A percentile compares a stretch with the other conserved stretches of the same genome.
Evolutionary conservation across 2,888 invertebrate genomes (phyloP).

Genomic region (Lomographa bimaculata): DNA sequence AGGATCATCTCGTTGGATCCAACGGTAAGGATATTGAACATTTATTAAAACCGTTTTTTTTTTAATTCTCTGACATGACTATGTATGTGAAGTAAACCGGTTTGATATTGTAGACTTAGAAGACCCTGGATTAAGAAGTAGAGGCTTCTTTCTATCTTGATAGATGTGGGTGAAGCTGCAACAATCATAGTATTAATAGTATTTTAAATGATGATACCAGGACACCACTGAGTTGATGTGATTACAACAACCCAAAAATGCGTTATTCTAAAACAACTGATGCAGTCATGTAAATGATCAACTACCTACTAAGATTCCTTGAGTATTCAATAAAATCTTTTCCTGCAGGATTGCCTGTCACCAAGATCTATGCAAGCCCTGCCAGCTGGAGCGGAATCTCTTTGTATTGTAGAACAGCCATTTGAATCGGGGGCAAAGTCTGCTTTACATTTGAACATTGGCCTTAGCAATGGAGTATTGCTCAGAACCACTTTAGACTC

Average conservation of each 20-base stretch:
- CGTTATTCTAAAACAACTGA: conserved; percentile 77
- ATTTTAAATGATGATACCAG: conserved; percentile 73
- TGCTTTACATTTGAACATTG: conserved; percentile 96
- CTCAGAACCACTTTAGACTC: conserved; percentile 97
- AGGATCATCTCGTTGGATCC: conserved; percentile 99
- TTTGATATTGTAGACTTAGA: too few species aligned
- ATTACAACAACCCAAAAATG: conserved; percentile 78
- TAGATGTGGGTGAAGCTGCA: too few species aligned
- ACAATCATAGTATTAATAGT: too few species aligned
- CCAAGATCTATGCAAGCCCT: conserved; percentile 98
- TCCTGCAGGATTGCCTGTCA: conserved; percentile 92
- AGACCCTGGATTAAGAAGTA: too few species aligned
- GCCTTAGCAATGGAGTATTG: conserved; percentile 97
- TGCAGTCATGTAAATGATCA: background rate
- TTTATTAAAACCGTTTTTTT: background rate
- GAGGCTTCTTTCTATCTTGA: too few species aligned
- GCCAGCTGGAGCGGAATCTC: conserved; percentile 97
- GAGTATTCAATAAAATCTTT: too few species aligned
- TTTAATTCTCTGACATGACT: background rate
- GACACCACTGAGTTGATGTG: conserved; percentile 79
- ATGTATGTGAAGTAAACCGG: too few species aligned
- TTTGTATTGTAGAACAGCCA: conserved; percentile 96
- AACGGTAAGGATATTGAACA: conserved; percentile 78
- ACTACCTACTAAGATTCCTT: too few species aligned
- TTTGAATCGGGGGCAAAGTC: conserved; percentile 87